Percentiles rank a stretch among this genome's conserved stretches.
Conservation (phyloP, 2,113 vertebrate species). For the Macquaria australasica region DNA sequence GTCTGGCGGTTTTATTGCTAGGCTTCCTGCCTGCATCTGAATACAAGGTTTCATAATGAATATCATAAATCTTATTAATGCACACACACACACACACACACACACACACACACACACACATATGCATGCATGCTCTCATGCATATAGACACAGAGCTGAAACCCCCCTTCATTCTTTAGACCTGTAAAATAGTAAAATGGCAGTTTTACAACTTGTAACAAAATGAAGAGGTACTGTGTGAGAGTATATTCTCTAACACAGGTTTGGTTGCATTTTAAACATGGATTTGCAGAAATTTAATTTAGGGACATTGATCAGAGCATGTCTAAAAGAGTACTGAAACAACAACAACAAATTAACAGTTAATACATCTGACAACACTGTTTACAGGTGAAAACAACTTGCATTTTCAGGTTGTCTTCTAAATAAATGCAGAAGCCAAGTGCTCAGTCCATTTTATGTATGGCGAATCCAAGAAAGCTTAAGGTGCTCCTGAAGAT, state of each 20-base stretch:
- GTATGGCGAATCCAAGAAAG: neutral
- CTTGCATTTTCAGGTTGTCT: neutral
- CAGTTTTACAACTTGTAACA: neutral
- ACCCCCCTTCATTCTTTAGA: neutral
- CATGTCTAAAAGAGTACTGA: neutral
- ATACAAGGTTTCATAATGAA: slow-evolving; percentile 70
- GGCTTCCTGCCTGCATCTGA: slow-evolving; percentile 52
- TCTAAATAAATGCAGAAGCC: neutral
- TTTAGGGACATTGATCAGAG: too few species aligned
- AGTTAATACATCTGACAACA: neutral
- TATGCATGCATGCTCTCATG: slow-evolving; percentile 14
- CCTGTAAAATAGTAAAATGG: neutral
- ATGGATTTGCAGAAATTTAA: neutral
- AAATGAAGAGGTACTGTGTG: neutral
- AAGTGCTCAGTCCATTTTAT: neutral
- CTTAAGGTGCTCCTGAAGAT: neutral
- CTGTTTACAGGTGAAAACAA: neutral
- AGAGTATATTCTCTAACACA: neutral
- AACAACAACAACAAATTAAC: neutral
- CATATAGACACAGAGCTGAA: neutral
- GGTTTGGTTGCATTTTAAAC: neutral
- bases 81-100: slow-evolving; percentile 42
- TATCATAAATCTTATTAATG: slow-evolving; percentile 72
- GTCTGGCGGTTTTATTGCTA: slow-evolving; percentile 64
- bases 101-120: neutral